phyloP scores from a whole-genome alignment of 2,888 invertebrate genomes.

The Cantharis rustica region DNA sequence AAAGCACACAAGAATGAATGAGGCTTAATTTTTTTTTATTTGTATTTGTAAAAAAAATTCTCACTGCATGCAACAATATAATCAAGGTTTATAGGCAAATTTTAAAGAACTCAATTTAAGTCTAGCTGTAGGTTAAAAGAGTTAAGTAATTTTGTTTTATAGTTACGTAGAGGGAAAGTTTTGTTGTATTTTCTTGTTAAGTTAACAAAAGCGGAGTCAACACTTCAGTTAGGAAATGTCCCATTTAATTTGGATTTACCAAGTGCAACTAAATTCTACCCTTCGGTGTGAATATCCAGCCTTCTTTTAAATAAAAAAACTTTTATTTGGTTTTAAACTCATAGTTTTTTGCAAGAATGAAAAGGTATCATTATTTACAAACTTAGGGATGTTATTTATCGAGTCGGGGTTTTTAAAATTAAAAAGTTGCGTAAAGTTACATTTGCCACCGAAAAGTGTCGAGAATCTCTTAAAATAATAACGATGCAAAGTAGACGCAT shows the following conservation, averaged over 20 bases:
- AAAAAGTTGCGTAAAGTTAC: not conserved
- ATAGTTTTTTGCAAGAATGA: not conserved
- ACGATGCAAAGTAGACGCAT: slow-evolving; percentile 5
- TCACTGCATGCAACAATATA: not conserved
- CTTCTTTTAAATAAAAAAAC: slow-evolving; percentile 5
- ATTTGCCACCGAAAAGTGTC: not conserved
- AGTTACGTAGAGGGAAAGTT: slow-evolving; percentile 15
- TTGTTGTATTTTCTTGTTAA: slow-evolving; percentile 25
- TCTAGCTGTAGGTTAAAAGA: slow-evolving; percentile 6
- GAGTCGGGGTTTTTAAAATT: not conserved
- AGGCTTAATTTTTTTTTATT: not conserved
- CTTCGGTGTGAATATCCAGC: slow-evolving; percentile 19
- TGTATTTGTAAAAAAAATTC: not conserved
- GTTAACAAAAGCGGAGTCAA: slow-evolving; percentile 26
- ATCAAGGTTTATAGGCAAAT: not conserved
- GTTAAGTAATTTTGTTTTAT: slow-evolving; percentile 22
- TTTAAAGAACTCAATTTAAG: not conserved
- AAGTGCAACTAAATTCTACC: slow-evolving; percentile 13
- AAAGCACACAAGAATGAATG: not conserved
- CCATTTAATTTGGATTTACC: slow-evolving; percentile 27
- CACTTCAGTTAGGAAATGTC: slow-evolving; percentile 25
- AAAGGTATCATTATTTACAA: not conserved
- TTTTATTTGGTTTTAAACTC: slow-evolving; percentile 7
- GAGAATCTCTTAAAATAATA: not conserved
- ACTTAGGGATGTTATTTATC: not conserved